phyloP scores from a whole-genome alignment of 2,888 invertebrate species.

The Mongoloraphidia duomilia region DNA sequence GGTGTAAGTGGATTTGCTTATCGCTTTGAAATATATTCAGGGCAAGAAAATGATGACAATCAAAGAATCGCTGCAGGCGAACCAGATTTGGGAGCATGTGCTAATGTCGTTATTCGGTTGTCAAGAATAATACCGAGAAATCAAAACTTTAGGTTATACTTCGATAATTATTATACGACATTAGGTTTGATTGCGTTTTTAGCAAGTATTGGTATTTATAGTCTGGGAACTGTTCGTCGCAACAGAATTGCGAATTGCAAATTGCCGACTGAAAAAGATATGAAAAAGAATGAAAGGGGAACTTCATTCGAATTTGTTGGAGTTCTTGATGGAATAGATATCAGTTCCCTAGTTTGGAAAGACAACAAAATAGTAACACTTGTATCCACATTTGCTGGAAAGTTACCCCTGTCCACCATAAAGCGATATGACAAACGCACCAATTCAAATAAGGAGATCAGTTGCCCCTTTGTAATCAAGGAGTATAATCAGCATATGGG shows the following conservation, averaged over 20 bases:
- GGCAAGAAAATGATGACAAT: conserved; percentile 8
- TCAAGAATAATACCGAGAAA: not conserved
- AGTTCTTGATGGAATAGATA: conserved; percentile 7
- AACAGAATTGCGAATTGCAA: conserved; percentile 15
- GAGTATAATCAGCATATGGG: conserved; percentile 16
- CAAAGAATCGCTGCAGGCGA: conserved; percentile 1
- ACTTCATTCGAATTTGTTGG: conserved; percentile 9
- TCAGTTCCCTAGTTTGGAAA: conserved; percentile 18
- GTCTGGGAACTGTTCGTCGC: conserved; percentile 10
- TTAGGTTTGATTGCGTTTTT: conserved; percentile 8
- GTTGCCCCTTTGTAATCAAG: conserved; percentile 10
- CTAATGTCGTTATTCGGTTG: conserved; percentile 6
- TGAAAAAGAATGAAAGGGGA: conserved; percentile 12
- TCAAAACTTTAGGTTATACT: conserved; percentile 10
- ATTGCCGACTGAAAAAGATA: conserved; percentile 9
- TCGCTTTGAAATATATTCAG: conserved; percentile 13
- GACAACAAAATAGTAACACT: conserved; percentile 22
- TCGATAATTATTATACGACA: conserved; percentile 13
- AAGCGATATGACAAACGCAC: conserved; percentile 15
- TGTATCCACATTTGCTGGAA: conserved; percentile 19
- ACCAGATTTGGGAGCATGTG: conserved; percentile 7
- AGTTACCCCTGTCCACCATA: conserved; percentile 16
- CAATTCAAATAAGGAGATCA: conserved; percentile 7
- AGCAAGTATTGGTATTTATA: conserved; percentile 8
- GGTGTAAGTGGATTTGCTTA: conserved; percentile 12